phyloP scores from a whole-genome alignment of 2,797 vertebrate genomes.

The Taeniopygia guttata region DNA sequence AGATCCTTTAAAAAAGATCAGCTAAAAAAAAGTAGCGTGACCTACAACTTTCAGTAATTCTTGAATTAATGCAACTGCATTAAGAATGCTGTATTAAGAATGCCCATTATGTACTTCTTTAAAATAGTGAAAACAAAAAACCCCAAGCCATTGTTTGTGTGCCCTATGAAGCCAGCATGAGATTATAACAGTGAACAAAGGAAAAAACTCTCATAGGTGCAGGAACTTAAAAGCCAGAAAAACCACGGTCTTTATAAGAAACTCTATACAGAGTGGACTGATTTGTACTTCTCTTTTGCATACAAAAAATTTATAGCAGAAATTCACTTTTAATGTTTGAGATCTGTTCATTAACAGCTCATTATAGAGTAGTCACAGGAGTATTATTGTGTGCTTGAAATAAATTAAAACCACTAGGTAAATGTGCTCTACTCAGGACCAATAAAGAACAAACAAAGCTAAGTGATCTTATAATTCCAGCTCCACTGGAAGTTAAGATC shows the following conservation, averaged over 20 bases:
- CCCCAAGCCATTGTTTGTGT: background rate
- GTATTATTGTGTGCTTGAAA: background rate
- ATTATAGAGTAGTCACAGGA: background rate
- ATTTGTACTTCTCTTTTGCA: background rate
- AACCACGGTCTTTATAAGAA: background rate
- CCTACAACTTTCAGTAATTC: background rate
- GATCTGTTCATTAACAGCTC: background rate
- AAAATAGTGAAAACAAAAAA: background rate
- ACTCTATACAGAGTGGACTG: background rate
- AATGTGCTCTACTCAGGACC: background rate
- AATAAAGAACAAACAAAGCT: background rate
- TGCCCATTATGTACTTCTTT: background rate
- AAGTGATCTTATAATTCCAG: background rate
- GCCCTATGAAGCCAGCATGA: background rate
- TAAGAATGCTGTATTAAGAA: background rate
- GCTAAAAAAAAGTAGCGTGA: background rate
- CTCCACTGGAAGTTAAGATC: background rate
- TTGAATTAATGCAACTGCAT: background rate
- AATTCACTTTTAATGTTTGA: background rate
- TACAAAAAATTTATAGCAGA: background rate
- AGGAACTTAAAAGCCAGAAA: background rate
- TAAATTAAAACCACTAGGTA: slow-evolving; percentile 5
- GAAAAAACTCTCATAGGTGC: background rate
- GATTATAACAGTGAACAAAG: background rate
- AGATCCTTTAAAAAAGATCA: background rate